Evolutionary conservation across 1,140 invertebrate genomes (phyloP), one percentile per base, ranked within the genome.

Genomic region (Phthorimaea operculella): DNA sequence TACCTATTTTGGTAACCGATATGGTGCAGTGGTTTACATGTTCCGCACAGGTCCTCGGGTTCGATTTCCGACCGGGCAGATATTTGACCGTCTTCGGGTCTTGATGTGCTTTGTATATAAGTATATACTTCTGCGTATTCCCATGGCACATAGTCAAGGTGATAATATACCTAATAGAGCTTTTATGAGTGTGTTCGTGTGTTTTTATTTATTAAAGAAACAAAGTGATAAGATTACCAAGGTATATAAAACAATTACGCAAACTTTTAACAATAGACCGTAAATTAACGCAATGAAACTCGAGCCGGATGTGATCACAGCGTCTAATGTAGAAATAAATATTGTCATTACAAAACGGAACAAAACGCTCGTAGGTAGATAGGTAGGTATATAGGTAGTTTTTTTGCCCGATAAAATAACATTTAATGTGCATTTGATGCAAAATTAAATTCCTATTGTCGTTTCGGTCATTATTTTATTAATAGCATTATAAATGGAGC

Each of bases 401-500:
- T 63, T 69, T 74, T 73, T 72, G 73, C 66, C 59, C 61, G 58
- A 72, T 78, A 71, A 77, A 78, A 69, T 69, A 68, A 71, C 63
- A 71, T 80, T 76, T 76, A 77, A 77, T 76, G 75, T 77, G 47
- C 60, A 64, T 72, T 76, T 74, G 66, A 75, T 73, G 64, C 68
- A 62, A 67, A 72, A 73, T 79, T 74, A 72, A 67, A 69, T 64
- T 65, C 61, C 60, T 74, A 74, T 72, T 74, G 66, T 68, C 59
- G 61, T 71, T 64, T 63, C 57, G 55, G 47, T 51, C 59, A 74
- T 78, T 77, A 79, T 75, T 71, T 67, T 79, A 80, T 82, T 77
- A 82, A 80, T 79, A 79, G 74, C 71, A 75, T 80, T 79, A 79
- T 80, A 78, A 80, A 79, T 79, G 73, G 64, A 70, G 63, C 49